Evolutionary conservation across 1,140 invertebrate genomes (phyloP), one percentile per base, ranked within the genome.

Genomic region (Diploscapter pachys): DNA sequence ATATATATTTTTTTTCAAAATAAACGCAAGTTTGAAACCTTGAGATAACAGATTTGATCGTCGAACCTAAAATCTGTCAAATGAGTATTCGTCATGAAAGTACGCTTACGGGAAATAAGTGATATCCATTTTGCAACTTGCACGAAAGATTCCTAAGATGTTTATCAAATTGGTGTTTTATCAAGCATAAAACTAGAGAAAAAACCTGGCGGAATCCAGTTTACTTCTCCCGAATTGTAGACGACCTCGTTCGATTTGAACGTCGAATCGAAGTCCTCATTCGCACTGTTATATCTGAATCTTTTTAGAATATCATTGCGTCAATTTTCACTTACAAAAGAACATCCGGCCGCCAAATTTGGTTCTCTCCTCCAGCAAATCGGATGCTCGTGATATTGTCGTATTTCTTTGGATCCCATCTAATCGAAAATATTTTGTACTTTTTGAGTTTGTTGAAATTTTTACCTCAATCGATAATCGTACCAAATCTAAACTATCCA

Each of bases 231-330:
- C 88, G 95, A 95, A 89, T 92, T 91, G 81, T 91, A 91, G 76
- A 98, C 93, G 79, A 98, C 94, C 85, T 98, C 93, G 89, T 98
- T 98, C 78, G 94, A 96, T 80, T 93, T 94, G 88, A 92, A 98
- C 80, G 95, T 97, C 80, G 94, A 93, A 87, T 98, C 95, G 89
- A 98, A 98, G 82, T 92, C 93, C 89, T 98, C 94, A 88, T 98
- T 95, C 84, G 95, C 95, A 89, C 95, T 97, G 51, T 13, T 78
- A 78, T 48, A 5, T 9, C 8, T 55, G 0, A 56, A 72, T 4
- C 8, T 11, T 78, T 70, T 52, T 77, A 9, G 9, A 70, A 71
- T 67, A 53, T n/a, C 13, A 67, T 51, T 51, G 2, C 2, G 65
- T 73, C 13, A 73, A 49, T 77, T 48, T 13, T 75, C 54, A 77